Evolutionary conservation across 2,888 invertebrate species (phyloP).

Genomic region (Tachina fera): DNA sequence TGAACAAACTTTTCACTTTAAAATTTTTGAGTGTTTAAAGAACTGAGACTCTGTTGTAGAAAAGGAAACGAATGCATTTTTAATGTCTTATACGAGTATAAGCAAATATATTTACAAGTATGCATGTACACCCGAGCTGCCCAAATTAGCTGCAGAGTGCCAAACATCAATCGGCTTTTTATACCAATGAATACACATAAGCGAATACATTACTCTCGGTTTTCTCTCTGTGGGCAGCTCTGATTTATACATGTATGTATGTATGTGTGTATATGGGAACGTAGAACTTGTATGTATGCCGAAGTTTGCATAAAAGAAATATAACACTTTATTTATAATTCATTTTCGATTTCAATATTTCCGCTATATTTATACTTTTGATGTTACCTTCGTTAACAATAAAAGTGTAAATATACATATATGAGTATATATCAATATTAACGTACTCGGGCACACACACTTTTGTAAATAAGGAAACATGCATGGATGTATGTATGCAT

Average conservation of each 20-base stretch:
- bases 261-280: slow-evolving; percentile 14
- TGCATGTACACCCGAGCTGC: too few species aligned
- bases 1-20: neutral
- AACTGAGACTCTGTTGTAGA: neutral
- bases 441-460: neutral
- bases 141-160: too few species aligned
- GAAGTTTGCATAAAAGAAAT: slow-evolving; percentile 69
- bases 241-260: too few species aligned
- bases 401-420: slow-evolving; percentile 58
- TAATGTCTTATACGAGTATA: slow-evolving; percentile 28
- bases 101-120: slow-evolving; percentile 9
- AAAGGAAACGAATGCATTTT: slow-evolving; percentile 43
- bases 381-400: slow-evolving; percentile 63
- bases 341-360: slow-evolving; percentile 79
- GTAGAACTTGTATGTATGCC: neutral
- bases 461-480: neutral
- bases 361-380: slow-evolving; percentile 55
- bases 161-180: too few species aligned
- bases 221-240: too few species aligned
- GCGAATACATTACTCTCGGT: slow-evolving; percentile 18
- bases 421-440: slow-evolving; percentile 1
- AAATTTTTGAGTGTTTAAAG: slow-evolving; percentile 36
- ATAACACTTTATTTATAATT: slow-evolving; percentile 82
- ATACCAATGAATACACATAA: too few species aligned
- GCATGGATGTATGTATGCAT: neutral